Percentiles rank a stretch among this genome's conserved stretches.
These are phyloP conservation scores for Chirona hameri DNA, from an alignment of 2,888 invertebrate genomes.

Conservation along the genomic window DNA sequence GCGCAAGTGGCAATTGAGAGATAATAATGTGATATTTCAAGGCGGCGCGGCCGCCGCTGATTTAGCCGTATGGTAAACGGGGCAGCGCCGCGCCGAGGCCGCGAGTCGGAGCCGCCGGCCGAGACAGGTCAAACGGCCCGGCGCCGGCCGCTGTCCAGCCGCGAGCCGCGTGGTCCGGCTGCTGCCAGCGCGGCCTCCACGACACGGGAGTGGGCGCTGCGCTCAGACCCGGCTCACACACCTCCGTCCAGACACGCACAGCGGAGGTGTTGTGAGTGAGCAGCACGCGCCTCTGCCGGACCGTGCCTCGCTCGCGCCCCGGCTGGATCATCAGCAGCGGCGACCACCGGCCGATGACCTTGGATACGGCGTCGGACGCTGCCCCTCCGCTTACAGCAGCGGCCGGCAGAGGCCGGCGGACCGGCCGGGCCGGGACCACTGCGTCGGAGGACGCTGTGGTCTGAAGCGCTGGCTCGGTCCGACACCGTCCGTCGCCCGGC, in stretches of 20 bases:
- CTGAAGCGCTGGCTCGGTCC: no score
- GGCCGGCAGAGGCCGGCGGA: neutral
- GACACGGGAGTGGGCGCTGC: neutral
- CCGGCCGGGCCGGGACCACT: neutral
- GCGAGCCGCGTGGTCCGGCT: neutral
- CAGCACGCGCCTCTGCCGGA: no score
- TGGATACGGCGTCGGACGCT: neutral
- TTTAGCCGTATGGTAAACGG: constrained; percentile 27
- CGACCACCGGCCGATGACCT: constrained; percentile 2
- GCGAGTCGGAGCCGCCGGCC: neutral
- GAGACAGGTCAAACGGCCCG: neutral
- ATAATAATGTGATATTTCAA: constrained; percentile 28
- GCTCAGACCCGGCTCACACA: no score
- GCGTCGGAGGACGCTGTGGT: no score
- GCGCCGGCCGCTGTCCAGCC: neutral
- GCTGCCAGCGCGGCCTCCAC: neutral
- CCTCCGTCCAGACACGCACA: no score
- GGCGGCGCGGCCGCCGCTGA: constrained; percentile 13
- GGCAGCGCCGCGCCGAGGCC: constrained; percentile 7
- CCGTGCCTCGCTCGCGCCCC: neutral
- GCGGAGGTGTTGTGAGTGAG: no score
- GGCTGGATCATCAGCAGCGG: neutral
- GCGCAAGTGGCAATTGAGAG: constrained; percentile 26
- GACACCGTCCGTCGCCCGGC: no score
- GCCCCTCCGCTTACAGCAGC: neutral